Evolutionary conservation across 2,797 vertebrate species (phyloP).

Genomic region (Gambusia yucatana): DNA sequence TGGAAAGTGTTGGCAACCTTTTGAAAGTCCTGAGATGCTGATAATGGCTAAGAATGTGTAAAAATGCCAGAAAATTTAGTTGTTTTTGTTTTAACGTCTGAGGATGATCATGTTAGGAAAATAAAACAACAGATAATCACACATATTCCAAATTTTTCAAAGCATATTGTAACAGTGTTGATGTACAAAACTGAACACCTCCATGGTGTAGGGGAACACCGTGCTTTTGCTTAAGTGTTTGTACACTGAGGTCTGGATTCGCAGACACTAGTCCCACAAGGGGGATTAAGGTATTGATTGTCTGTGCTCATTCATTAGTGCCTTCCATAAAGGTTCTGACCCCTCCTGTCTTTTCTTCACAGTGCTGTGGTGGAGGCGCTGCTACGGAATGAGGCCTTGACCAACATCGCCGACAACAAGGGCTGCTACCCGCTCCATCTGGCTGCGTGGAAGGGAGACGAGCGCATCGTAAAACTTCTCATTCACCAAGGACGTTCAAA

Average conservation of each 20-base stretch:
- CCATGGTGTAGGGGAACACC: neutral
- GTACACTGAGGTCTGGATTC: slow-evolving; percentile 17
- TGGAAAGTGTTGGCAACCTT: neutral
- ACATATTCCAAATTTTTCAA: neutral
- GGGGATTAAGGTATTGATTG: slow-evolving; percentile 53
- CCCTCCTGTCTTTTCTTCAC: slow-evolving; percentile 10
- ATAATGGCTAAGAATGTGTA: neutral
- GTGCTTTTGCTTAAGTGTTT: slow-evolving; percentile 12
- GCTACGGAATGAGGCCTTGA: slow-evolving; percentile 93
- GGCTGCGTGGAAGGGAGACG: slow-evolving; percentile 97
- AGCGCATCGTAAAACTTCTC: slow-evolving; percentile 93
- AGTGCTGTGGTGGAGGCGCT: slow-evolving; percentile 95
- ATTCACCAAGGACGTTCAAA: slow-evolving; percentile 97
- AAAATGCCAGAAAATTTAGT: neutral
- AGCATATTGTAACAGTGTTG: neutral
- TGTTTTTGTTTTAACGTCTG: neutral
- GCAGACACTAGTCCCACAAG: slow-evolving; percentile 39
- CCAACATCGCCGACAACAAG: slow-evolving; percentile 96
- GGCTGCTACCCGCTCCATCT: slow-evolving; percentile 97
- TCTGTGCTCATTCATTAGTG: slow-evolving; percentile 45
- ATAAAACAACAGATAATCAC: neutral
- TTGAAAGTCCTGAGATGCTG: neutral
- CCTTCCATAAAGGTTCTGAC: slow-evolving; percentile 21
- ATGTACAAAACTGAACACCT: neutral
- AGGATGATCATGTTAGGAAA: neutral